Evolutionary conservation across 1,140 invertebrate genomes (phyloP), one percentile per base, ranked within the genome.

Genomic region (Drosophila pectinifera): DNA sequence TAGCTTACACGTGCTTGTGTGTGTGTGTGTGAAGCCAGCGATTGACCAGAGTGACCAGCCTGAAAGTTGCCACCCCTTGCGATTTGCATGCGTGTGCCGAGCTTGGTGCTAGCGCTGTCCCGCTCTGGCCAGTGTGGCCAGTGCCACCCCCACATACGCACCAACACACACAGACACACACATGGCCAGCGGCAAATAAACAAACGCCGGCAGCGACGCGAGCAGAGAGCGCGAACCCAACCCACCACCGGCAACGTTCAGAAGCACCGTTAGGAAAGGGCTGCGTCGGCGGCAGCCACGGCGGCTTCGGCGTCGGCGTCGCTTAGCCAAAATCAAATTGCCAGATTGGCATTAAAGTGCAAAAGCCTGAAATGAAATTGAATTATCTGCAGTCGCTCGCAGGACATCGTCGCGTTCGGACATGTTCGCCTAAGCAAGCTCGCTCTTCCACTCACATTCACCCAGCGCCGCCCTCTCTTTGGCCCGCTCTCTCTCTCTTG

Each of bases 291-390:
- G 46, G 31, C 20, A 38, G 18, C 73, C 34, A 36, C 39, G 20
- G 31, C 28, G 31, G 36, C 58, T 38, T 59, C 49, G 63, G 26
- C 41, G 72, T 61, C 43, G 57, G 20, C 81, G 48, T 63, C 80
- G 84, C 74, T 80, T 88, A 78, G 78, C 76, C 81, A 86, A 91
- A 91, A 86, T 86, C 84, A 84, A 84, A 86, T 91, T 78, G 85
- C 78, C 59, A 90, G 90, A 91, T 91, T 91, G 90, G 85, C 90
- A 91, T 91, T 91, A 91, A 91, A 90, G 89, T 91, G 85, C 83
- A 91, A 90, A 90, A 80, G 69, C 89, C 81, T 86, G 81, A 91
- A 91, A 91, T 91, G 86, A 91, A 91, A 91, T 91, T 91, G 90
- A 91, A 91, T 91, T 91, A 91, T 90, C 80, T 83, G 83, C 90